Conservation (phyloP, 2,113 vertebrate genomes). For the Pelmatolapia mariae region DNA sequence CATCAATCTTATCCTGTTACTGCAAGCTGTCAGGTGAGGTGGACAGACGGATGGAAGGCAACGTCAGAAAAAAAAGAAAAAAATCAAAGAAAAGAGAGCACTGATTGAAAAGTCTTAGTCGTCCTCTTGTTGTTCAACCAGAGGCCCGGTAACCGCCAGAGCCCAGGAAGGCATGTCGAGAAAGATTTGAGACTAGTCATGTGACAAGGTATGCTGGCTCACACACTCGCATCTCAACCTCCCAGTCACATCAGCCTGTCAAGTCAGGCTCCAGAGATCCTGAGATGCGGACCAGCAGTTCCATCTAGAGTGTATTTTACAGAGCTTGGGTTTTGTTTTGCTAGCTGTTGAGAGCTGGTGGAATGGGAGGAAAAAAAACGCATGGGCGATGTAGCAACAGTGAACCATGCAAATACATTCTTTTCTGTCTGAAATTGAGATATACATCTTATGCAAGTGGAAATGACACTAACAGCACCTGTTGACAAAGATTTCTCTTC, state of each 20-base stretch:
- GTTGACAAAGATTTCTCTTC: neutral
- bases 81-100: neutral
- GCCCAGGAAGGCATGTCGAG: slow-evolving; percentile 40
- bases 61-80: neutral
- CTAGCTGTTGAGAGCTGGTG: slow-evolving; percentile 17
- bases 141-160: neutral
- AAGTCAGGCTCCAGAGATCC: slow-evolving; percentile 40
- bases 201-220: slow-evolving; percentile 18
- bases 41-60: slow-evolving; percentile 1
- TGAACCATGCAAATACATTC: slow-evolving; percentile 41
- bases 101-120: slow-evolving; percentile 41
- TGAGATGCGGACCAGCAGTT: slow-evolving; percentile 38
- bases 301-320: slow-evolving; percentile 47
- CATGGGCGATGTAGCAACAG: slow-evolving; percentile 29
- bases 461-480: slow-evolving; percentile 17
- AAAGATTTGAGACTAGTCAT: slow-evolving; percentile 40
- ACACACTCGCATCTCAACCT: slow-evolving; percentile 8
- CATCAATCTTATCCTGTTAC: slow-evolving; percentile 49
- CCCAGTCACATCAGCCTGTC: slow-evolving; percentile 37
- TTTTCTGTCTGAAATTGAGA: slow-evolving; percentile 40
- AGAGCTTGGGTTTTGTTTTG: slow-evolving; percentile 41
- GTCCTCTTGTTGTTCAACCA: slow-evolving; percentile 4
- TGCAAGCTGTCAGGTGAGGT: slow-evolving; percentile 34
- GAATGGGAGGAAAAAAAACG: neutral
- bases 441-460: slow-evolving; percentile 20